Evolutionary conservation across 2,888 invertebrate genomes (phyloP).

Genomic region (Rugalucina vietnamica): DNA sequence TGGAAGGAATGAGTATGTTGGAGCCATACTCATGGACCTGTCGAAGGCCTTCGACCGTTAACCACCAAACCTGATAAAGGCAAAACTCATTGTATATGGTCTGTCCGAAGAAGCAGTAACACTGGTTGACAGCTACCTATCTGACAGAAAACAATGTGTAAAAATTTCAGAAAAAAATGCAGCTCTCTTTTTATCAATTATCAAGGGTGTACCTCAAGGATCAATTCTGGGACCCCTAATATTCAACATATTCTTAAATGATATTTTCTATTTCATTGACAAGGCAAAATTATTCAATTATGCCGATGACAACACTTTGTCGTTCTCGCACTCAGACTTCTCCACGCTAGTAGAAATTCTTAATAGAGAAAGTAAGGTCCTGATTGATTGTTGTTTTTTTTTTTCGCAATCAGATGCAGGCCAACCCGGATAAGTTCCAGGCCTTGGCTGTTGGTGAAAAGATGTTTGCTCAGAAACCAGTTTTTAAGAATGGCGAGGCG

Average conservation of each 20-base stretch:
- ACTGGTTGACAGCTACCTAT: no score
- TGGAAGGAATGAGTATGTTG: neutral
- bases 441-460: no score
- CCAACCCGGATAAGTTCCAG: neutral
- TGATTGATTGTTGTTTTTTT: neutral
- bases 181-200: conserved; percentile 18
- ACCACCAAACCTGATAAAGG: neutral
- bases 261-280: no score
- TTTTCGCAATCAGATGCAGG: neutral
- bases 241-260: conserved; percentile 34
- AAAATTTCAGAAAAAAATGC: conserved; percentile 11
- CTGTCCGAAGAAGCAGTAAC: neutral
- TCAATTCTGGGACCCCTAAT: conserved; percentile 26
- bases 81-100: neutral
- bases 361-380: neutral
- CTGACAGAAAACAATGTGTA: no score
- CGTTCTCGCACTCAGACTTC: neutral
- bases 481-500: neutral
- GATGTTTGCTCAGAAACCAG: neutral
- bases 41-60: neutral
- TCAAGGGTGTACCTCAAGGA: conserved; percentile 34
- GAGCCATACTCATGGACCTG: neutral
- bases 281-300: conserved; percentile 31
- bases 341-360: neutral
- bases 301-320: conserved; percentile 43